Evolutionary conservation across 2,113 vertebrate species (phyloP), one percentile per base, ranked within the genome.

Genomic region (Podarcis cretensis): DNA sequence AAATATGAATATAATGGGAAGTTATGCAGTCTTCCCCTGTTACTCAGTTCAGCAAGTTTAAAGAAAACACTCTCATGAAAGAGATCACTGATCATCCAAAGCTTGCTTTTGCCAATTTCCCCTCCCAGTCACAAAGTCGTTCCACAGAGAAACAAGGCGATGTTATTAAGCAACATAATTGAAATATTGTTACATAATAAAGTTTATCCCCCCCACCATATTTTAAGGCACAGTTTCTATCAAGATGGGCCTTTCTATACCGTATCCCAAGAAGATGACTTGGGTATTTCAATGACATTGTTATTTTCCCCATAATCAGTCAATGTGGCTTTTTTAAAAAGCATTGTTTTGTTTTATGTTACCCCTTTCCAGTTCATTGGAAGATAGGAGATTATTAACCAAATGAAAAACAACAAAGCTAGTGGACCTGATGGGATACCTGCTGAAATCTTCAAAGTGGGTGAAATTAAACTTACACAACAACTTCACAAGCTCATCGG

Each of bases 31-130:
- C 71, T 32, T 83, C 37, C 59, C 37, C 35, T 81, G 35, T 80
- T 35, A 27, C 85, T 87, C 40, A 68, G 75, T 79, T 86, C 84
- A 86, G 74, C 57, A 37, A 84, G 74, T 77, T 78, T 86, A 77
- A 86, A 85, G 83, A 66, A 78, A 79, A 87, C 76, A 86, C 20
- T 86, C 27, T 54, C 18, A 87, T 87, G 65, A 86, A 86, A 86
- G 84, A 77, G 25, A 77, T 76, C 16, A 54, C 54, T 85, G 85
- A 79, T 79, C 74, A 68, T 79, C 37, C 83, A 68, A 66, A n/a
- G 10, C 75, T 54, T 35, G n/a, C 30, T 43, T 48, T 78, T 87
- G 85, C 75, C 59, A 57, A 37, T 54, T 84, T 65, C 20, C 30
- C 43, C 43, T 73, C 37, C 68, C 43, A 40, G 57, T 43, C 12